These are phyloP conservation scores for Spialia ferax DNA, from an alignment of 2,888 invertebrate genomes.

Conservation along the genomic window DNA sequence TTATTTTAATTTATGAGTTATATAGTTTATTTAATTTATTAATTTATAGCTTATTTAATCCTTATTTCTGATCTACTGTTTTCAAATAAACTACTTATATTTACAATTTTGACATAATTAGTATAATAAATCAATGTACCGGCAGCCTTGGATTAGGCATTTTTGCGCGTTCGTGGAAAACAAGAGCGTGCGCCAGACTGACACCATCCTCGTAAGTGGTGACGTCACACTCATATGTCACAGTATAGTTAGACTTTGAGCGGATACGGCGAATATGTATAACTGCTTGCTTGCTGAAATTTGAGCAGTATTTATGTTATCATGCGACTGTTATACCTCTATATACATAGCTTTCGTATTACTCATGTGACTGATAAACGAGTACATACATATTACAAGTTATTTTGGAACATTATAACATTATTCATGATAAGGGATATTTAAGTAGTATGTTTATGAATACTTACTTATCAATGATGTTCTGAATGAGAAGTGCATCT, in stretches of 20 bases:
- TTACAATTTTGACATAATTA: too few relatives aligned
- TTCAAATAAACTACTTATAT: too few relatives aligned
- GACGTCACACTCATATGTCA: conserved; percentile 69
- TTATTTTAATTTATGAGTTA: too few relatives aligned
- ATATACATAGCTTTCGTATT: neutral
- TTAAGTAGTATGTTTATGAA: neutral
- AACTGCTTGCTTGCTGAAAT: conserved; percentile 73
- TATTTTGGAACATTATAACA: too few relatives aligned
- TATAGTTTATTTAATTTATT: too few relatives aligned
- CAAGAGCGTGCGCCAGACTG: conserved; percentile 72
- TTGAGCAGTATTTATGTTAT: neutral
- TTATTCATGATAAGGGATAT: too few relatives aligned
- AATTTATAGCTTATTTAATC: too few relatives aligned
- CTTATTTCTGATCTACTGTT: too few relatives aligned
- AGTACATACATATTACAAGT: too few relatives aligned
- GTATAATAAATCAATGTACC: conserved; percentile 55
- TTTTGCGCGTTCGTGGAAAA: conserved; percentile 74
- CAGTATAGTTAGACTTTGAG: conserved; percentile 52
- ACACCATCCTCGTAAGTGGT: conserved; percentile 71
- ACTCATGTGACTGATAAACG: neutral
- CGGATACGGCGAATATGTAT: conserved; percentile 64
- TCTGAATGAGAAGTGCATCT: conserved; percentile 84
- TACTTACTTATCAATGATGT: conserved; percentile 87
- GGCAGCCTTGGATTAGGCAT: conserved; percentile 59
- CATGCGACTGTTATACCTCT: neutral